Percentiles rank a stretch among this genome's conserved stretches.
These are phyloP conservation scores for Cynopterus sphinx DNA, from an alignment of 2,797 vertebrate genomes.

Conservation along the genomic window DNA sequence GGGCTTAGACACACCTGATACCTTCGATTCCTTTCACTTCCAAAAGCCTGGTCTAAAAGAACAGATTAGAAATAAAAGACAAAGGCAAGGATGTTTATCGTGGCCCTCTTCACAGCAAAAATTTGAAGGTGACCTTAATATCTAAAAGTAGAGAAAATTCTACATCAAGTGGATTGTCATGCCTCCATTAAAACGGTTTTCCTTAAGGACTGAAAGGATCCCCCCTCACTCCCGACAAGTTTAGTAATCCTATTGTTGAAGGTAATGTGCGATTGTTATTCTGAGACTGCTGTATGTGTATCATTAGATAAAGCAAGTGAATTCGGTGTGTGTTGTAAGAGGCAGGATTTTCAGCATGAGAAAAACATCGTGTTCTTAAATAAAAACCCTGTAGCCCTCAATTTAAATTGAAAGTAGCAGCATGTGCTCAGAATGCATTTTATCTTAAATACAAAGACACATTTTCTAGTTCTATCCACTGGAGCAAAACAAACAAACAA, in stretches of 20 bases:
- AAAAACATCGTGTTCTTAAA: neutral
- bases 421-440: neutral
- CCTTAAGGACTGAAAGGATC: neutral
- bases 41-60: neutral
- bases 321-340: neutral
- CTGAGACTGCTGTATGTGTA: neutral
- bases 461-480: neutral
- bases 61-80: slow-evolving; percentile 1
- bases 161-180: neutral
- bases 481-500: too few relatives aligned
- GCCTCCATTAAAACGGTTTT: neutral
- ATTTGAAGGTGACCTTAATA: neutral
- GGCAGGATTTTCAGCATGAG: neutral
- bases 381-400: neutral
- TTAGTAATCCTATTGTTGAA: neutral
- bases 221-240: too few relatives aligned
- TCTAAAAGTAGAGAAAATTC: neutral
- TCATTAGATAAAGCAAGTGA: neutral
- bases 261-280: neutral
- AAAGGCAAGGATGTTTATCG: neutral
- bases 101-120: neutral
- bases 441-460: neutral
- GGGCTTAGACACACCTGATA: neutral
- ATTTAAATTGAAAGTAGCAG: neutral
- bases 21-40: neutral